Percentiles rank a stretch among this genome's conserved stretches.
These are phyloP conservation scores for Oreortyx pictus DNA, from an alignment of 2,797 vertebrate genomes.

Conservation along the genomic window DNA sequence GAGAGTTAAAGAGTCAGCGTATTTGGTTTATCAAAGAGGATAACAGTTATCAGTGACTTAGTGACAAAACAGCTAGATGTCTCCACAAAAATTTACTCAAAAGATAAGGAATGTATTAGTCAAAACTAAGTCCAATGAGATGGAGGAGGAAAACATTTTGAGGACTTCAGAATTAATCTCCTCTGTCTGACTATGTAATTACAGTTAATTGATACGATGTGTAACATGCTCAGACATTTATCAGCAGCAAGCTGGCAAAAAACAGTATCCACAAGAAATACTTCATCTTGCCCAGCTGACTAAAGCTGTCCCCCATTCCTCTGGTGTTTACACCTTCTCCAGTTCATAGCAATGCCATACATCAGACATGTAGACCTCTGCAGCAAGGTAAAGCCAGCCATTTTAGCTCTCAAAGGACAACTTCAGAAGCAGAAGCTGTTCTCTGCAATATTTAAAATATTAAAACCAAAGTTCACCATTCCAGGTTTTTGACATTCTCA, in stretches of 20 bases:
- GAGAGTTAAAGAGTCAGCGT: background rate
- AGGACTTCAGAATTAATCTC: background rate
- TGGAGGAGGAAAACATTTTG: background rate
- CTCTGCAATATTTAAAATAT: background rate
- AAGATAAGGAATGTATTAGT: constrained; percentile 18
- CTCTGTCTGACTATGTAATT: background rate
- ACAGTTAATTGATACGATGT: background rate
- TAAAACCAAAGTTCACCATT: background rate
- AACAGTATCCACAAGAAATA: background rate
- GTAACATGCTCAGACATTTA: background rate
- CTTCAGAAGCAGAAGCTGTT: background rate
- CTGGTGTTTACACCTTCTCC: background rate
- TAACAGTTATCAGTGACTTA: constrained; percentile 28
- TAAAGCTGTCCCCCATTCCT: background rate
- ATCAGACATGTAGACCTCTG: background rate
- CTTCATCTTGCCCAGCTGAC: background rate
- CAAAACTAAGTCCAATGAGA: background rate
- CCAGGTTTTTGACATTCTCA: background rate
- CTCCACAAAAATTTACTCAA: constrained; percentile 21
- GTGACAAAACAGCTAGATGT: background rate
- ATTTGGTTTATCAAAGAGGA: constrained; percentile 25
- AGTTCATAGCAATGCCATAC: background rate
- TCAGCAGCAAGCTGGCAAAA: background rate
- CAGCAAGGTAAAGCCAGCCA: background rate
- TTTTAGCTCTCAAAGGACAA: background rate